Conservation (phyloP, 2,797 vertebrate genomes). For the Arctocebus calabarensis region DNA sequence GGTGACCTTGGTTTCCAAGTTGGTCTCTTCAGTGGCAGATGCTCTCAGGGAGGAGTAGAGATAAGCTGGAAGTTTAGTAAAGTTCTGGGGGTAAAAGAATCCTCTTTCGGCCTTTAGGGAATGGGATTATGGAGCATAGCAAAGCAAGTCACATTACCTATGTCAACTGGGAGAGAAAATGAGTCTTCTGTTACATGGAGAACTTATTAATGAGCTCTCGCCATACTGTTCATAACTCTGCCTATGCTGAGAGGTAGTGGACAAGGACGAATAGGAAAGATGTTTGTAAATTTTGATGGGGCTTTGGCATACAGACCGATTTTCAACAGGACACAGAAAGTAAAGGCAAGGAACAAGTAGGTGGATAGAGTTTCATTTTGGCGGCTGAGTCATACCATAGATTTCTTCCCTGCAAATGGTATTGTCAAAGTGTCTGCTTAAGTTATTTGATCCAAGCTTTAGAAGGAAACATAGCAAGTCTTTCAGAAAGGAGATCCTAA, state of each 20-base stretch:
- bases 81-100: not conserved
- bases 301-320: slow-evolving; percentile 33
- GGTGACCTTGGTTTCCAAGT: slow-evolving; percentile 23
- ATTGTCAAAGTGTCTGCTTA: slow-evolving; percentile 61
- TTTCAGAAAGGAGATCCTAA: slow-evolving; percentile 71
- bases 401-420: slow-evolving; percentile 61
- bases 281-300: not conserved
- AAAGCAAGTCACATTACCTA: not conserved
- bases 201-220: slow-evolving; percentile 47
- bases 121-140: not conserved
- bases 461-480: slow-evolving; percentile 72
- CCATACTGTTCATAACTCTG: not conserved
- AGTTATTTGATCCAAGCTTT: slow-evolving; percentile 73
- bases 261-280: not conserved
- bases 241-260: not conserved
- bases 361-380: slow-evolving; percentile 67
- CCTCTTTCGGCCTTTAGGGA: not conserved
- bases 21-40: not conserved
- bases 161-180: slow-evolving; percentile 12
- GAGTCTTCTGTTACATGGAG: slow-evolving; percentile 16
- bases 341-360: slow-evolving; percentile 73
- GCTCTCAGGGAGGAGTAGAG: not conserved
- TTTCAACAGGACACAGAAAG: slow-evolving; percentile 68
- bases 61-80: not conserved
- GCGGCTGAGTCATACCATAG: slow-evolving; percentile 64